These are phyloP conservation scores for Lepidocyrtoides sp. DNA, from an alignment of 2,888 invertebrate species.

Conservation along the genomic window DNA sequence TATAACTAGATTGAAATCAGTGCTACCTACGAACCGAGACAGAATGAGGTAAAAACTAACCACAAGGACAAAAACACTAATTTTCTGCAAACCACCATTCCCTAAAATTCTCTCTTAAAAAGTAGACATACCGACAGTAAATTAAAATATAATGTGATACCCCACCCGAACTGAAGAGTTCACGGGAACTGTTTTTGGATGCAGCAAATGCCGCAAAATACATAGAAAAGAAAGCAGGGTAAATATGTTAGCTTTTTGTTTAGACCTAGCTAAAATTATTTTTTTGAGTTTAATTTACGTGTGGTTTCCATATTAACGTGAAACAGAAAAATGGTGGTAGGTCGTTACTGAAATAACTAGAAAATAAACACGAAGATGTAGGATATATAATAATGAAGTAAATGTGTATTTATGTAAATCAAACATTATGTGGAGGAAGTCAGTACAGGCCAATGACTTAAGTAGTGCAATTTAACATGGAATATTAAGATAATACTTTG, in stretches of 20 bases:
- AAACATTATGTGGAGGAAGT: too few species aligned
- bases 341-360: too few species aligned
- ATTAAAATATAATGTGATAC: not conserved
- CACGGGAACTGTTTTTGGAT: too few species aligned
- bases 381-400: too few species aligned
- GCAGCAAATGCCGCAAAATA: not conserved
- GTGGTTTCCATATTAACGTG: too few species aligned
- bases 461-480: not conserved
- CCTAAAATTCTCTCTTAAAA: slow-evolving; percentile 6
- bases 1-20: slow-evolving; percentile 42
- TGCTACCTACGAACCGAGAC: slow-evolving; percentile 55
- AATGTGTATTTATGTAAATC: too few species aligned
- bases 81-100: slow-evolving; percentile 39
- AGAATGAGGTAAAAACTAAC: slow-evolving; percentile 38
- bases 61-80: slow-evolving; percentile 57
- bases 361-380: not conserved
- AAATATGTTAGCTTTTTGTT: too few species aligned
- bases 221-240: not conserved
- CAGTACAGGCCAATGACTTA: slow-evolving; percentile 3
- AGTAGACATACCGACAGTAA: not conserved
- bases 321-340: too few species aligned
- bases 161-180: not conserved
- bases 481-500: too few species aligned
- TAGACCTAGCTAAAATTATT: too few species aligned
- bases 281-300: too few species aligned